A percentile compares a stretch with the other conserved stretches of the same genome.
phyloP scores from a whole-genome alignment of 2,113 vertebrate genomes.

The Steatornis caripensis region DNA sequence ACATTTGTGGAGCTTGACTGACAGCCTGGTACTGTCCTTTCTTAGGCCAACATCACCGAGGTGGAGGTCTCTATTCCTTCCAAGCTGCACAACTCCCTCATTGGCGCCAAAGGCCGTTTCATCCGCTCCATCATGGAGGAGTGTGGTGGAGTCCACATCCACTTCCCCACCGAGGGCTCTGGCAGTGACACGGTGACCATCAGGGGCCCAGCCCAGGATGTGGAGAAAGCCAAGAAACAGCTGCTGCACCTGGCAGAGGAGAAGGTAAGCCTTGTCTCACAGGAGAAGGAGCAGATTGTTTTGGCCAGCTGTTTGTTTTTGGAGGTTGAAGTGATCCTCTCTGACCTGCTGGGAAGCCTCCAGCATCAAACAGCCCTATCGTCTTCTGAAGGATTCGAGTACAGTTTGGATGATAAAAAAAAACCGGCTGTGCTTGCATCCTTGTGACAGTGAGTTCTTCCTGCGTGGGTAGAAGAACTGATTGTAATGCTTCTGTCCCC shows the following conservation, averaged over 20 bases:
- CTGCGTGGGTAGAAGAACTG: neutral
- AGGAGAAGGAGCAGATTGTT: neutral
- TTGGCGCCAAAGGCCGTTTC: conserved; percentile 95
- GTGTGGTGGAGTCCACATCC: conserved; percentile 96
- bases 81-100: conserved; percentile 95
- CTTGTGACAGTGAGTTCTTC: neutral
- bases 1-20: neutral
- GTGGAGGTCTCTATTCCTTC: conserved; percentile 95
- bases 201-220: conserved; percentile 91
- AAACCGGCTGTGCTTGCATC: neutral
- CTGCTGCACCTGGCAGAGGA: conserved; percentile 95
- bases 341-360: neutral
- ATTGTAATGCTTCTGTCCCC: neutral
- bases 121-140: conserved; percentile 99
- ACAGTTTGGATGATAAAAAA: neutral
- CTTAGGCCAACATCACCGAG: conserved; percentile 93
- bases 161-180: conserved; percentile 95
- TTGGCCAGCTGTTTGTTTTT: neutral
- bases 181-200: conserved; percentile 95
- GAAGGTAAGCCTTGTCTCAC: conserved; percentile 77
- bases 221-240: conserved; percentile 94
- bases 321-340: neutral
- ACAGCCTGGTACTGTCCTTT: neutral
- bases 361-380: neutral
- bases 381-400: neutral